Evolutionary conservation across 2,113 vertebrate species (phyloP).

Genomic region (Chionis minor): DNA sequence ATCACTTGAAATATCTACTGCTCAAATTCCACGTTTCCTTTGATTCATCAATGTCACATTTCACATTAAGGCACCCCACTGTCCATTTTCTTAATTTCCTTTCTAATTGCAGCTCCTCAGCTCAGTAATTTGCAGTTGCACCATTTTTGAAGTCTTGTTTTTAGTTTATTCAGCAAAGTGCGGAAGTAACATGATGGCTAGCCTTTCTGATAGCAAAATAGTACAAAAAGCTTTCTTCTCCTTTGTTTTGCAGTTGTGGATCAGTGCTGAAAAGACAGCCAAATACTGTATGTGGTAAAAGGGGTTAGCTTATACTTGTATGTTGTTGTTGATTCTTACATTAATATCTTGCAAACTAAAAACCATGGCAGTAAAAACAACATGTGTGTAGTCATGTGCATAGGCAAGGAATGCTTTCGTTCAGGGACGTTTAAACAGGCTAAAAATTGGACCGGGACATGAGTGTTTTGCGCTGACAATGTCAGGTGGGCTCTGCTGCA

Average conservation of each 20-base stretch:
- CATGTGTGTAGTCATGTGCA: neutral
- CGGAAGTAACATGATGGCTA: neutral
- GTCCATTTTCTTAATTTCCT: conserved; percentile 76
- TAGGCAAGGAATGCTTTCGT: neutral
- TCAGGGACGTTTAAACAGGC: neutral
- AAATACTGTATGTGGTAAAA: neutral
- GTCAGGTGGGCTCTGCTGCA: neutral
- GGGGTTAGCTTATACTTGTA: neutral
- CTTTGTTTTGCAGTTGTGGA: neutral
- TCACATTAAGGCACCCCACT: conserved; percentile 67
- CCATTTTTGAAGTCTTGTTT: conserved; percentile 51
- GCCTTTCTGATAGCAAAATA: neutral
- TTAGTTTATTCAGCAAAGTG: conserved; percentile 68
- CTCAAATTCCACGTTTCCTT: conserved; percentile 73
- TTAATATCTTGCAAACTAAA: neutral
- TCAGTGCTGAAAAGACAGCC: neutral
- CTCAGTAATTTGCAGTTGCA: conserved; percentile 61
- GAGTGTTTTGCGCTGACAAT: neutral
- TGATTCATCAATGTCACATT: conserved; percentile 77
- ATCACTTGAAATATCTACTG: conserved; percentile 69
- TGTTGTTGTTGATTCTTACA: neutral
- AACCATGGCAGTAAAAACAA: neutral
- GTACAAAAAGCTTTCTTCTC: neutral
- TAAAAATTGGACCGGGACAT: neutral
- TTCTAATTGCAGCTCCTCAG: conserved; percentile 70